phyloP scores from a whole-genome alignment of 2,113 vertebrate genomes.

The Centrocercus urophasianus region DNA sequence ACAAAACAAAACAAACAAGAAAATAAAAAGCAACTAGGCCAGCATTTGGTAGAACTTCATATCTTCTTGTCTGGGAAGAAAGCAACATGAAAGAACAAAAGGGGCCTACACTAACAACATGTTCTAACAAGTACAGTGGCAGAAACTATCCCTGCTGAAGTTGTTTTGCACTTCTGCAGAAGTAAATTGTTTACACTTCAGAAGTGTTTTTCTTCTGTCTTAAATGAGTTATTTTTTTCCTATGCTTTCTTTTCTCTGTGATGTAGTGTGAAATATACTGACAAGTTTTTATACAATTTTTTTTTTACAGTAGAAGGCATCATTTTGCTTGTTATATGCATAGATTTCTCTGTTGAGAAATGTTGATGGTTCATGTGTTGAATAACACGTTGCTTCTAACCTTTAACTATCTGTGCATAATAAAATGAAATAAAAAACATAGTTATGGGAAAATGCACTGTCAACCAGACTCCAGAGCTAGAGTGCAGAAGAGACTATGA shows the following conservation, averaged over 20 bases:
- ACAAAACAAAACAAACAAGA: too few relatives aligned
- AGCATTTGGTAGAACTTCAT: neutral
- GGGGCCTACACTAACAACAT: neutral
- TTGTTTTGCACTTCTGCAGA: slow-evolving; percentile 6
- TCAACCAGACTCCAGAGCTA: neutral
- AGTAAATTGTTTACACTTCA: neutral
- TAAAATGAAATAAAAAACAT: neutral
- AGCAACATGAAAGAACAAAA: neutral
- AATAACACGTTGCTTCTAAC: neutral
- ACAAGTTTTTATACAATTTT: neutral
- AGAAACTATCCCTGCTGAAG: slow-evolving; percentile 12
- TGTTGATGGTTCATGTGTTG: neutral
- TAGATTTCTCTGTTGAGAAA: neutral
- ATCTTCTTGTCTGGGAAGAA: slow-evolving; percentile 20
- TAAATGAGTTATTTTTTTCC: neutral
- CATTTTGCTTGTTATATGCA: neutral
- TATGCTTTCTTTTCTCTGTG: neutral
- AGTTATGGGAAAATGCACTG: neutral
- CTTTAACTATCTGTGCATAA: neutral
- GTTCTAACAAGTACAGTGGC: neutral
- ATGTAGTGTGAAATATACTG: neutral
- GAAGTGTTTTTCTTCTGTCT: neutral
- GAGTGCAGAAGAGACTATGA: neutral
- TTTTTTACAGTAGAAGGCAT: neutral
- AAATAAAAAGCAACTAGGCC: neutral